A percentile compares a stretch with the other conserved stretches of the same genome.
Evolutionary conservation across 2,113 vertebrate genomes (phyloP).

Genomic region (Gallinago paraguaiae): DNA sequence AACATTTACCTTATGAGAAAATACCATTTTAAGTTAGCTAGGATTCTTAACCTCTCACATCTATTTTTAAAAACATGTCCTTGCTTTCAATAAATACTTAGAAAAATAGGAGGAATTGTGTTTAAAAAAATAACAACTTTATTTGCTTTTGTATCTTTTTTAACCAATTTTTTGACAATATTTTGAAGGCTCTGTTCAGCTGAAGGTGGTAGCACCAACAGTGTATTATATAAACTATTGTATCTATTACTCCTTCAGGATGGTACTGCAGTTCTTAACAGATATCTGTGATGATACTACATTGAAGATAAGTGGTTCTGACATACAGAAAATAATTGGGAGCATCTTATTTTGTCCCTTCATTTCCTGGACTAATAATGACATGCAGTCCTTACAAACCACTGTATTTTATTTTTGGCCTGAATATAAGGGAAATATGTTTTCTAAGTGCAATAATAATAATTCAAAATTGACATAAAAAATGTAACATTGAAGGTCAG

Average conservation of each 20-base stretch:
- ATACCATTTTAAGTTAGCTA: background rate
- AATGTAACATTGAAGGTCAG: background rate
- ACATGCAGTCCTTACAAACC: background rate
- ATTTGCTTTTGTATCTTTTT: background rate
- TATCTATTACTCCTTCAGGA: background rate
- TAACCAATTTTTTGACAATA: background rate
- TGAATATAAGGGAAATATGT: background rate
- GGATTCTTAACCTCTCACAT: background rate
- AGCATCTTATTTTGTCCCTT: constrained; percentile 2
- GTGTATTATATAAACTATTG: background rate
- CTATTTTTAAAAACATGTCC: background rate
- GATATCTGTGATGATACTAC: background rate
- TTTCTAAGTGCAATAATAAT: background rate
- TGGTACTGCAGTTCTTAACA: background rate
- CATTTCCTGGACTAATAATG: background rate
- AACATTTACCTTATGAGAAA: background rate
- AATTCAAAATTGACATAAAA: background rate
- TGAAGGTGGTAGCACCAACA: background rate
- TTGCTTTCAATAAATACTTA: background rate
- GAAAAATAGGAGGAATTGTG: background rate
- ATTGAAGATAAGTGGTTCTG: background rate
- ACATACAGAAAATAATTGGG: background rate
- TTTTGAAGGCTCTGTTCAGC: constrained; percentile 18
- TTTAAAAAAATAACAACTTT: background rate
- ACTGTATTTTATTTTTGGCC: background rate